Conservation (phyloP, 2,888 invertebrate species). For the Cephonodes hylas region DNA sequence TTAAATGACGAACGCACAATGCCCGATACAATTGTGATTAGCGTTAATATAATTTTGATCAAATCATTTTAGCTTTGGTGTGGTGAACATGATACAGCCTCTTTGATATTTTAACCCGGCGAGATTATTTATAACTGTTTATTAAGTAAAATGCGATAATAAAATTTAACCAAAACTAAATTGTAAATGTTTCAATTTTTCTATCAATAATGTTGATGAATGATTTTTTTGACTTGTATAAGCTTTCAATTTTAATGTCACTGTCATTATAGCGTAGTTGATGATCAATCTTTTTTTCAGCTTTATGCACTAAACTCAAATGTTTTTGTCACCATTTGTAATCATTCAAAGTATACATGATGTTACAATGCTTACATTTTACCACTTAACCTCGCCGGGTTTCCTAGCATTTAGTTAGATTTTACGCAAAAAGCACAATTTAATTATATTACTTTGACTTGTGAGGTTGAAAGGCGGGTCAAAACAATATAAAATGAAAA, state of each 20-base stretch:
- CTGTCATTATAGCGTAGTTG: no score
- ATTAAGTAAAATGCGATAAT: no score
- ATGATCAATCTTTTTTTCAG: no score
- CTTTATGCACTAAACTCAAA: no score
- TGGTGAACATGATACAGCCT: not conserved
- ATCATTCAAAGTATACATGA: no score
- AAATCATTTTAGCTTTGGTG: not conserved
- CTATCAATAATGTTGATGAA: no score
- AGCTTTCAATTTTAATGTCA: no score
- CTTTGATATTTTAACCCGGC: not conserved
- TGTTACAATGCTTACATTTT: no score
- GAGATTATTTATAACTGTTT: not conserved
- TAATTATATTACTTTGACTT: conserved; percentile 13
- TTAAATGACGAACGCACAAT: not conserved
- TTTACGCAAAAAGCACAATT: conserved; percentile 14
- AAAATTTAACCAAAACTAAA: no score
- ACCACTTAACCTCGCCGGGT: not conserved
- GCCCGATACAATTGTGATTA: not conserved
- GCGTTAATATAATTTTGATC: not conserved
- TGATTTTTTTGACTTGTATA: no score
- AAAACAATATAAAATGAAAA: conserved; percentile 31
- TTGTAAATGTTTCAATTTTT: no score
- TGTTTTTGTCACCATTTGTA: no score
- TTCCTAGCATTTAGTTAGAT: not conserved
- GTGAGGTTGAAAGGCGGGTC: conserved; percentile 53